Base-by-base conservation (phyloP, 2,888 invertebrate species). In the Podabrus alpinus region DNA sequence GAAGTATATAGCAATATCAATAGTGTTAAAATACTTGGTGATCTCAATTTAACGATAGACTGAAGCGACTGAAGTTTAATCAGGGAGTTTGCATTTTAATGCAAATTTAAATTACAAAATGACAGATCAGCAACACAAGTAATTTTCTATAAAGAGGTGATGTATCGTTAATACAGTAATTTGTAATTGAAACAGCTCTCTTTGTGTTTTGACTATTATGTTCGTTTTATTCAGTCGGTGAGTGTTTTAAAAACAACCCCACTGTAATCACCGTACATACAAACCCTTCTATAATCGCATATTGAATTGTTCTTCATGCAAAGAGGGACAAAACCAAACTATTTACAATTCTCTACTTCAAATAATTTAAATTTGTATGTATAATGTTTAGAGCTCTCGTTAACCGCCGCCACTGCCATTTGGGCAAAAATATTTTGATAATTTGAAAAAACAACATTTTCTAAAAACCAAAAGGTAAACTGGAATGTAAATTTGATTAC, bases 241-340 rank as follows among this genome's bases (percentile, higher is more conserved):
- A 81, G 82, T 82, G 81, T 83, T 83, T 83, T 81, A 83, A 84
- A 84, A 84, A 83, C 82, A 81, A 81, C 84, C 84, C 84, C 82
- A 80, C 83, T 80, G 83, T 84, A 84, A 84, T 84, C 83, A 84
- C 81, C 81, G 81, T 71, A 72, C 45, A 73, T n/a, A 45, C 74
- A 83, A 84, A 84, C 85, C 86, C 84, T 85, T 84, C 83, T 81
- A 80, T 85, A 84, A 86, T 84, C 85, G 85, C 83, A 84, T 83
- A 85, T 85, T 85, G 84, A 85, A 85, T 85, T 85, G 85, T 85
- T 85, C 82, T 83, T 82, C 83, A 81, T 82, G 82, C 84, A 82
- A 82, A 80, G 79, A 82, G 81, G 82, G 77, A 69, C 71, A 25
- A 79, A 81, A 83, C 83, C 85, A 84, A 85, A 85, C 85, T 85